A percentile compares a stretch with the other conserved stretches of the same genome.
Conservation (phyloP, 2,113 vertebrate genomes). For the Bungarus multicinctus region DNA sequence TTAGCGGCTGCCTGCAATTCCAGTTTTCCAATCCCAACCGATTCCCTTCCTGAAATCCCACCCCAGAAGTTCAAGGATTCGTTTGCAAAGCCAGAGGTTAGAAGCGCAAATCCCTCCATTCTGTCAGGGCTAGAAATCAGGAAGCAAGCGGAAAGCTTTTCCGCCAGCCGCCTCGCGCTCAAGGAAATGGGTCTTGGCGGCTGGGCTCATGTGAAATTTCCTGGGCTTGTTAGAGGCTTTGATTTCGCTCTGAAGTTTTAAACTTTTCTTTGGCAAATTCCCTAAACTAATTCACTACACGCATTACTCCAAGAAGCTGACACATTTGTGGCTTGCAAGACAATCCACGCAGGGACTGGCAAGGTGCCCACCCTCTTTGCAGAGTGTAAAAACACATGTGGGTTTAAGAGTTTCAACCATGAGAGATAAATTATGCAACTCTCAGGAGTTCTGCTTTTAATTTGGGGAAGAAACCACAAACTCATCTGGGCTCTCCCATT, state of each 20-base stretch:
- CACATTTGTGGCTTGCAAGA: background rate
- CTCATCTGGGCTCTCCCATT: rapidly evolving
- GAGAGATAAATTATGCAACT: background rate
- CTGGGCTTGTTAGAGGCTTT: background rate
- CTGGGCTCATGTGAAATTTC: background rate
- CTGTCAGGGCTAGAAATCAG: rapidly evolving
- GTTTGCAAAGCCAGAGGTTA: background rate
- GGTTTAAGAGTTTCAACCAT: rapidly evolving
- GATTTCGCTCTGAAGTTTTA: background rate
- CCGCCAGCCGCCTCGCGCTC: rapidly evolving
- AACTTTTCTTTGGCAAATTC: constrained; percentile 9
- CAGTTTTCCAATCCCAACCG: background rate
- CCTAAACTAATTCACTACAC: background rate
- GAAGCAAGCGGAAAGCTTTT: background rate
- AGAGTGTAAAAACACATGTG: background rate
- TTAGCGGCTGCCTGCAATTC: rapidly evolving
- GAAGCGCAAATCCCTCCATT: background rate
- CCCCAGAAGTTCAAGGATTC: background rate
- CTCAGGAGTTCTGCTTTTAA: rapidly evolving
- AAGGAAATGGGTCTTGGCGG: background rate
- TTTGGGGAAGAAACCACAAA: background rate
- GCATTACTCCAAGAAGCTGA: background rate
- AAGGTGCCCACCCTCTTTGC: background rate
- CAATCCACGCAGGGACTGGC: rapidly evolving
- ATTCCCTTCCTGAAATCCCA: background rate